phyloP scores from a whole-genome alignment of 2,888 invertebrate genomes.

The Podotricha telesiphe region DNA sequence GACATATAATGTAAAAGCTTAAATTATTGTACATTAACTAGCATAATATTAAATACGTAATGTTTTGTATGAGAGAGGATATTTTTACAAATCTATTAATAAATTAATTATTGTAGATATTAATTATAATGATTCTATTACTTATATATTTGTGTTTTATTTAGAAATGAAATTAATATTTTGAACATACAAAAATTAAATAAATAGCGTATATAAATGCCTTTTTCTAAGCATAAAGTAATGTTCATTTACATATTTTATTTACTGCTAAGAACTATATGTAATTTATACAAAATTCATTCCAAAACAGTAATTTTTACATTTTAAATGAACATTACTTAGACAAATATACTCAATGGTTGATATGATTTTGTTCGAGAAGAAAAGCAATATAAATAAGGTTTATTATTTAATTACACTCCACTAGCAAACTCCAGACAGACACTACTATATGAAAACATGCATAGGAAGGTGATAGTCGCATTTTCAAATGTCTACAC shows the following conservation, averaged over 20 bases:
- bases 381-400: not conserved
- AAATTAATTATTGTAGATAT: constrained; percentile 58
- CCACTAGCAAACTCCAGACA: constrained; percentile 9
- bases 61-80: constrained; percentile 32
- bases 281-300: too few species aligned
- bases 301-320: too few species aligned
- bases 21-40: constrained; percentile 61
- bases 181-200: not conserved
- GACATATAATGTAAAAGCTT: constrained; percentile 47
- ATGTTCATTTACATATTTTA: too few species aligned
- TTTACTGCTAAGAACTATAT: too few species aligned
- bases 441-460: not conserved
- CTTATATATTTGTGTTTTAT: constrained; percentile 41
- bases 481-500: too few species aligned
- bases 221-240: too few species aligned
- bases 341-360: too few species aligned
- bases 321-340: too few species aligned
- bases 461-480: too few species aligned
- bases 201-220: too few species aligned
- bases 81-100: constrained; percentile 43
- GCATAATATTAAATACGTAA: constrained; percentile 38
- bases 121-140: constrained; percentile 41
- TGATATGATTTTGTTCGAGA: too few species aligned
- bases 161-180: constrained; percentile 1
- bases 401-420: constrained; percentile 10